Evolutionary conservation across 2,113 vertebrate species (phyloP).

Genomic region (Anarhynchus alexandrinus): DNA sequence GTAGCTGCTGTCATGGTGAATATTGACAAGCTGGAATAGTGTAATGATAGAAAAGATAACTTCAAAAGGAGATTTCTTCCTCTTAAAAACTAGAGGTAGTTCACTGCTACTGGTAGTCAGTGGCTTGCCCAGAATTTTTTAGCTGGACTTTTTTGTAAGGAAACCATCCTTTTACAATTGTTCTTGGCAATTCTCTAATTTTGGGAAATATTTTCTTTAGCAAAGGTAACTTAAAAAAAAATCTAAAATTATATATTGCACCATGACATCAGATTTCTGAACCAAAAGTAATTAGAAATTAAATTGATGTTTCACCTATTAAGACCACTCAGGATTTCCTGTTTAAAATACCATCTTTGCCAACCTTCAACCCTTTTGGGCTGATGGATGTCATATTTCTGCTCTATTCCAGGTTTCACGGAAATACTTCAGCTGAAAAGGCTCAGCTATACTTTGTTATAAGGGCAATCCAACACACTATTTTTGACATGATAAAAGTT

Average conservation of each 20-base stretch:
- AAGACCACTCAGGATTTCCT: neutral
- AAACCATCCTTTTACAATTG: neutral
- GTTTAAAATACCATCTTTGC: neutral
- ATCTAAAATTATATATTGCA: neutral
- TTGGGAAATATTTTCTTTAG: neutral
- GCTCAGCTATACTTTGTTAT: neutral
- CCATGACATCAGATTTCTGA: neutral
- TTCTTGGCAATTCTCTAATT: neutral
- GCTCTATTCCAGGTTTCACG: neutral
- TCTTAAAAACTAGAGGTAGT: neutral
- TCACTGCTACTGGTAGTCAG: neutral
- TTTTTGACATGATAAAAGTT: neutral
- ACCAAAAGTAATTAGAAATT: neutral
- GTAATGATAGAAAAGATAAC: neutral
- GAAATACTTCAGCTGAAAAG: neutral
- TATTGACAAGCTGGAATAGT: constrained; percentile 52
- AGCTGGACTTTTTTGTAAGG: neutral
- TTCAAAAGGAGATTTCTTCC: neutral
- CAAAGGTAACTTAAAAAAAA: neutral
- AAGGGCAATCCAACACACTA: neutral
- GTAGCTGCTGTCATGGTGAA: constrained; percentile 32
- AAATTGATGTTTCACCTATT: neutral
- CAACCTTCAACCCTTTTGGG: neutral
- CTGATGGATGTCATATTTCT: neutral
- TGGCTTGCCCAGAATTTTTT: neutral